Percentiles rank a stretch among this genome's conserved stretches.
Evolutionary conservation across 2,113 vertebrate species (phyloP).

Genomic region (Rallus limicola): DNA sequence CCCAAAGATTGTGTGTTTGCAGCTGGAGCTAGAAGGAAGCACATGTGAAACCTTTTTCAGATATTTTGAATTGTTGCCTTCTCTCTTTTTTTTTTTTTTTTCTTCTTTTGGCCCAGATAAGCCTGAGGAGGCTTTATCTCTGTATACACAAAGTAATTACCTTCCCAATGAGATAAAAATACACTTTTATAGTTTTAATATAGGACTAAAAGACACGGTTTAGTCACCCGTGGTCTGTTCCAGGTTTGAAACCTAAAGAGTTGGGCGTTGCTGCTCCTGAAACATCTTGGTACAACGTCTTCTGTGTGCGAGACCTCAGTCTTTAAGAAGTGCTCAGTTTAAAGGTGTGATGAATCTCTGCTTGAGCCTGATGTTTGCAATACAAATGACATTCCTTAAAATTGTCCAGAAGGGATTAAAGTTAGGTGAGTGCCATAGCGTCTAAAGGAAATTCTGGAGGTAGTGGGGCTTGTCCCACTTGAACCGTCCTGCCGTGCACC

Average conservation of each 20-base stretch:
- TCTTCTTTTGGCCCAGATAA: neutral
- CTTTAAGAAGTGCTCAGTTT: neutral
- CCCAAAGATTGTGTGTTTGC: neutral
- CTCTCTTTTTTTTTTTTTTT: neutral
- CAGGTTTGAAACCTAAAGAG: neutral
- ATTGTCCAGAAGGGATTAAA: neutral
- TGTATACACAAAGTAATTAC: conserved; percentile 5
- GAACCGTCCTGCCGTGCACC: neutral
- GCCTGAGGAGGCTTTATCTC: neutral
- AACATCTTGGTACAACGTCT: neutral
- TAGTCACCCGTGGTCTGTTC: neutral
- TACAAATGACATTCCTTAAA: neutral
- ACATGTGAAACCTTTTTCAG: neutral
- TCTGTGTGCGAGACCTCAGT: neutral
- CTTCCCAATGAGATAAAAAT: conserved; percentile 17
- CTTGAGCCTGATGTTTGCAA: neutral
- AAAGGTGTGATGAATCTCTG: conserved; percentile 14
- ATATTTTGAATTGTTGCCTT: neutral
- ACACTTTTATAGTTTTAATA: neutral
- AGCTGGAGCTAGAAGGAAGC: neutral
- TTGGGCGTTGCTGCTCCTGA: neutral
- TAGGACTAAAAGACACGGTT: neutral
- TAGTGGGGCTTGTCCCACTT: neutral
- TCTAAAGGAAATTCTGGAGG: neutral
- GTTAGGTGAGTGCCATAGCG: neutral